phyloP scores from a whole-genome alignment of 2,113 vertebrate species.

The Tachycineta bicolor region DNA sequence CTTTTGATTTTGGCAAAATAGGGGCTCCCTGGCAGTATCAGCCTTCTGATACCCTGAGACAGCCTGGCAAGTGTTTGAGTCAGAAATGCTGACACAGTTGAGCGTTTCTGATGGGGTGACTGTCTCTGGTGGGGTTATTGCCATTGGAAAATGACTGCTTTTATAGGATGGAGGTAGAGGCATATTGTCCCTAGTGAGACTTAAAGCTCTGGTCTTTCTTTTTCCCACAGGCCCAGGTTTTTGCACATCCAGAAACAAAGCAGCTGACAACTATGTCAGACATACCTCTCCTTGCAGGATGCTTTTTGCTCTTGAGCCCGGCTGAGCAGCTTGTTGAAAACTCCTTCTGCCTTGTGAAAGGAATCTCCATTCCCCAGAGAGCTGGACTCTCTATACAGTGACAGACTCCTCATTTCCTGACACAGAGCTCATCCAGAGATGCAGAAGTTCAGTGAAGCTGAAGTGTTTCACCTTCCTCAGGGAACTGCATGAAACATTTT shows the following conservation, averaged over 20 bases:
- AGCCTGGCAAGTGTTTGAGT: neutral
- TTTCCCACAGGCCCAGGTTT: slow-evolving; percentile 69
- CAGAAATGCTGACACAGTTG: neutral
- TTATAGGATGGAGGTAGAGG: neutral
- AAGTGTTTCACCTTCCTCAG: neutral
- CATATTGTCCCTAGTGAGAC: neutral
- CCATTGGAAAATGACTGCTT: neutral
- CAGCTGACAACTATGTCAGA: neutral
- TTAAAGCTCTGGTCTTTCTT: neutral
- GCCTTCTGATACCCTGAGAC: neutral
- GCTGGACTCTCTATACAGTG: neutral
- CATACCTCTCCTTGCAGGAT: neutral
- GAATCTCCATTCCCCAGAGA: neutral
- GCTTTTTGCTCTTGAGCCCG: neutral
- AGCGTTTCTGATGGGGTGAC: neutral
- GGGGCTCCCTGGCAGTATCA: neutral
- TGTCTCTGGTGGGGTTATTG: neutral
- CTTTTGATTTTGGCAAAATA: neutral
- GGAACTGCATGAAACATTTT: neutral
- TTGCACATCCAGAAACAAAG: slow-evolving; percentile 67
- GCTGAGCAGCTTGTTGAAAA: neutral
- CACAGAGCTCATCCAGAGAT: neutral
- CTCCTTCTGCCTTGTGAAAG: neutral
- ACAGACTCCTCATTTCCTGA: neutral
- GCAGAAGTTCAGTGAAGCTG: neutral